These are phyloP conservation scores for Choloepus didactylus DNA, from an alignment of 2,797 vertebrate genomes.

Conservation along the genomic window DNA sequence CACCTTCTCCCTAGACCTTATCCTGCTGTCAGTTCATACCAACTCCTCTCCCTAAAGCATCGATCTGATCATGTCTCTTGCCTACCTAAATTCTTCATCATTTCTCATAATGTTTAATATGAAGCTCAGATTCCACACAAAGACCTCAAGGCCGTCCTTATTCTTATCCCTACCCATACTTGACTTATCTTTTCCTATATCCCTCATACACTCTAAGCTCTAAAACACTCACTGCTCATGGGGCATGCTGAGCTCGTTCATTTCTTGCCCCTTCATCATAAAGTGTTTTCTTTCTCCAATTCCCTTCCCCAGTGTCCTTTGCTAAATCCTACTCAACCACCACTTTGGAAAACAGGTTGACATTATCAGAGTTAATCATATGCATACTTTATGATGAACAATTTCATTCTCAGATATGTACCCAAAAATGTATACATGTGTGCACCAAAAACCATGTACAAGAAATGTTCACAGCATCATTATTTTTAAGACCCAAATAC, in stretches of 20 bases:
- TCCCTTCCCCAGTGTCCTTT: background rate
- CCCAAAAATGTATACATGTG: background rate
- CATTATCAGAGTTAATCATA: background rate
- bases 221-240: background rate
- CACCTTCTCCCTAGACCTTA: background rate
- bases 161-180: background rate
- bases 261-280: background rate
- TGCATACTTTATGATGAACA: background rate
- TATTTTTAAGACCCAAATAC: background rate
- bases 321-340: background rate
- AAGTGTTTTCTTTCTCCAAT: background rate
- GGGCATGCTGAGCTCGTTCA: background rate
- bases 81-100: background rate
- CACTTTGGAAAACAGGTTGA: background rate
- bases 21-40: background rate
- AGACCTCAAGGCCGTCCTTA: background rate
- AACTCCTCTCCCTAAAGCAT: background rate
- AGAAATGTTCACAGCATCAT: background rate
- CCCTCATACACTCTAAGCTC: background rate
- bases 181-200: background rate
- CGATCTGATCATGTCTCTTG: background rate
- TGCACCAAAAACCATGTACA: background rate
- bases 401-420: constrained; percentile 2
- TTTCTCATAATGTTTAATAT: background rate
- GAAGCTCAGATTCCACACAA: constrained; percentile 7